A percentile compares a stretch with the other conserved stretches of the same genome.
Conservation (phyloP, 2,888 invertebrate genomes). For the Lasioglossum villosulum region DNA sequence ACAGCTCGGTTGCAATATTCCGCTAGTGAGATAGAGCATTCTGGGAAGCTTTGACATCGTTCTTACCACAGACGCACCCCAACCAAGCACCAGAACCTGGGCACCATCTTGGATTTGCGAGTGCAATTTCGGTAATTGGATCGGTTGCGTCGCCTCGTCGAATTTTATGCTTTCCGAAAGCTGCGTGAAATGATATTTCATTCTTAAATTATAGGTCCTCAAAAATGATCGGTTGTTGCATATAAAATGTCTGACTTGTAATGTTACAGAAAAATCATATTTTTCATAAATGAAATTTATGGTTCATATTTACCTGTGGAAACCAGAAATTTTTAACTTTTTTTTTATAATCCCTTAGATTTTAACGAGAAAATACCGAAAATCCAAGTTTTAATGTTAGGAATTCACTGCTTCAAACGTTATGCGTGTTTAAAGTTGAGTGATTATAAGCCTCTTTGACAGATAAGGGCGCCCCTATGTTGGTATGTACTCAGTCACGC, state of each 20-base stretch:
- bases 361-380: no score
- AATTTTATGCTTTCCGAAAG: conserved; percentile 60
- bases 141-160: conserved; percentile 62
- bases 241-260: no score
- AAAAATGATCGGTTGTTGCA: background rate
- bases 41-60: background rate
- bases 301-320: no score
- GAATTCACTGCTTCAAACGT: no score
- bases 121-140: conserved; percentile 62
- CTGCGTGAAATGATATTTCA: conserved; percentile 49
- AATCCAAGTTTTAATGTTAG: no score
- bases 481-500: no score
- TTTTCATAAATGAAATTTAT: background rate
- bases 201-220: background rate
- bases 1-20: conserved; percentile 13
- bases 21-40: background rate
- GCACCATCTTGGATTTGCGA: conserved; percentile 46
- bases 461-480: no score
- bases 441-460: no score
- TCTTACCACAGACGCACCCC: conserved; percentile 69
- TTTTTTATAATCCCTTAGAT: no score
- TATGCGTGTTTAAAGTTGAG: no score
- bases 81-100: conserved; percentile 69
- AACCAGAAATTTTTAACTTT: no score
- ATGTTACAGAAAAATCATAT: background rate